Percentiles rank a stretch among this genome's conserved stretches.
Conservation (phyloP, 2,797 vertebrate species). For the Cottoperca gobio region DNA sequence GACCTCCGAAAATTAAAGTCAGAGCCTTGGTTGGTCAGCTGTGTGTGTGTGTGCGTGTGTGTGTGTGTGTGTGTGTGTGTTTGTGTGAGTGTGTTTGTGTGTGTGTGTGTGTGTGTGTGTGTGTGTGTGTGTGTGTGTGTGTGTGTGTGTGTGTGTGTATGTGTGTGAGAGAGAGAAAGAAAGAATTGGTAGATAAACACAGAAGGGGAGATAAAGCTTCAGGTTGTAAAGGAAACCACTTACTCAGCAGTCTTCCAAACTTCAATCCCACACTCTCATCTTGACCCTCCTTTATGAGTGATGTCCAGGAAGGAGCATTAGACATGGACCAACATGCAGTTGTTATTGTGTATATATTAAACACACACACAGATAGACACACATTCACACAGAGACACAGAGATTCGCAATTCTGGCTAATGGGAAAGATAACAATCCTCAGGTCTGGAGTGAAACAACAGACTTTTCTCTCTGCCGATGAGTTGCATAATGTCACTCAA, state of each 20-base stretch:
- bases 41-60: slow-evolving; percentile 27
- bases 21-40: slow-evolving; percentile 35
- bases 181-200: slow-evolving; percentile 44
- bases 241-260: slow-evolving; percentile 51
- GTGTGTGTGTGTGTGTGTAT: slow-evolving; percentile 38
- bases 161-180: slow-evolving; percentile 13
- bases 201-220: slow-evolving; percentile 43
- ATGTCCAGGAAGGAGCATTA: slow-evolving; percentile 56
- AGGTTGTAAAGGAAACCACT: slow-evolving; percentile 54
- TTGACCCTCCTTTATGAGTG: slow-evolving; percentile 50
- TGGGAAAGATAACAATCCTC: slow-evolving; percentile 56
- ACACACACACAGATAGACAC: background rate
- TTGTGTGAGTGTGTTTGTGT: slow-evolving; percentile 3
- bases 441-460: slow-evolving; percentile 47
- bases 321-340: slow-evolving; percentile 21
- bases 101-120: slow-evolving; percentile 15
- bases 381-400: background rate
- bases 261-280: slow-evolving; percentile 59
- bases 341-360: slow-evolving; percentile 38
- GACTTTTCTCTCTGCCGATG: slow-evolving; percentile 44
- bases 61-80: slow-evolving; percentile 2
- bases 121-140: slow-evolving; percentile 38
- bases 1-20: slow-evolving; percentile 44
- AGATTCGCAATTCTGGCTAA: slow-evolving; percentile 28
- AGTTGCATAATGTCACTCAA: slow-evolving; percentile 49